phyloP scores from a whole-genome alignment of 2,113 vertebrate genomes.

The Cariama cristata region DNA sequence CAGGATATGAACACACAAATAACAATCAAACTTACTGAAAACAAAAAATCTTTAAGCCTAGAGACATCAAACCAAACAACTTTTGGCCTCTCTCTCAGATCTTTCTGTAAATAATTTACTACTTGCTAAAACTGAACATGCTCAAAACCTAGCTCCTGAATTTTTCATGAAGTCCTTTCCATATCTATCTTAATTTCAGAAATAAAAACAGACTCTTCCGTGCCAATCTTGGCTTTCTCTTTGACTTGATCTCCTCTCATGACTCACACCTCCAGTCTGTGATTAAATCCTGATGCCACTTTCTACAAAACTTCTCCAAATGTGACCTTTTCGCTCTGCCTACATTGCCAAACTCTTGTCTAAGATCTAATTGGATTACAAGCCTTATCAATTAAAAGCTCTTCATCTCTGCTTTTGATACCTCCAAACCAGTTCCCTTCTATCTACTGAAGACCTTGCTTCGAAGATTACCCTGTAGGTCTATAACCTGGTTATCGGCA shows the following conservation, averaged over 20 bases:
- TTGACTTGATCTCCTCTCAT: constrained; percentile 9
- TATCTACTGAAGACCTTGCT: neutral
- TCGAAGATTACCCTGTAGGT: neutral
- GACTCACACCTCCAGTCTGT: constrained; percentile 30
- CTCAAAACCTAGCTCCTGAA: neutral
- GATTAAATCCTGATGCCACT: constrained; percentile 20
- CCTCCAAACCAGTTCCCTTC: neutral
- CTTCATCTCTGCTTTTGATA: neutral
- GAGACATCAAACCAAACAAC: neutral
- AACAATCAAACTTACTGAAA: neutral
- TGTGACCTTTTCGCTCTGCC: constrained; percentile 37
- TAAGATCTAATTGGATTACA: neutral
- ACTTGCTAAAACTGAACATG: neutral
- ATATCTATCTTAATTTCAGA: constrained; percentile 27
- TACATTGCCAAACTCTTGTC: neutral
- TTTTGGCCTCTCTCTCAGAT: neutral
- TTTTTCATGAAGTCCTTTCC: constrained; percentile 2
- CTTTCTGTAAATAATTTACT: constrained; percentile 25
- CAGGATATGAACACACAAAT: neutral
- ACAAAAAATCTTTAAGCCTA: neutral
- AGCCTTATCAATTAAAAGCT: neutral
- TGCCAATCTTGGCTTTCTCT: constrained; percentile 5
- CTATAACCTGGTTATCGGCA: neutral
- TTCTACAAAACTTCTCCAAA: neutral
- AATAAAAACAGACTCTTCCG: neutral